Evolutionary conservation across 2,113 vertebrate genomes (phyloP).

Genomic region (Probosciger aterrimus): DNA sequence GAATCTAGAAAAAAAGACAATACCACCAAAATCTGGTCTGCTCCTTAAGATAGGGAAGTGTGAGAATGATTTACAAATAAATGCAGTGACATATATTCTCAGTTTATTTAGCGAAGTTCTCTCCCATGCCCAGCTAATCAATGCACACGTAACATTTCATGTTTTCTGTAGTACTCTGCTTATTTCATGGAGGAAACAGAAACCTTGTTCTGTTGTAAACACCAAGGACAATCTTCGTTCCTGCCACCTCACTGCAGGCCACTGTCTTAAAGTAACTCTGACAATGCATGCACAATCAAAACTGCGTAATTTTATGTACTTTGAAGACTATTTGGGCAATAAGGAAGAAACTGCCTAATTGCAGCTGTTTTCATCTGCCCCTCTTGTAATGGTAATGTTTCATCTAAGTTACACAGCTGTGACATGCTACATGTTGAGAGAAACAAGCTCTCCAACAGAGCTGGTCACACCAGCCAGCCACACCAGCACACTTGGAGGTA

Average conservation of each 20-base stretch:
- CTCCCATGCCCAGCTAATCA: not conserved
- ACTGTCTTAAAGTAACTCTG: not conserved
- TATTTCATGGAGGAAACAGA: not conserved
- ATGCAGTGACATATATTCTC: not conserved
- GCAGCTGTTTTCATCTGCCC: not conserved
- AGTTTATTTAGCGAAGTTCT: not conserved
- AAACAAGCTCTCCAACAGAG: not conserved
- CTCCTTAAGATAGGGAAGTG: not conserved
- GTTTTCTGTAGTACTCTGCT: not conserved
- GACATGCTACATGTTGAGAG: not conserved
- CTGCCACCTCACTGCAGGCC: not conserved
- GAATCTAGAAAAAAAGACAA: slow-evolving; percentile 67
- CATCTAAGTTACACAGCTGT: not conserved
- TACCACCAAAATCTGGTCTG: not conserved
- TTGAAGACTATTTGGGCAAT: not conserved
- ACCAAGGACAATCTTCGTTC: not conserved
- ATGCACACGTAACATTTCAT: not conserved
- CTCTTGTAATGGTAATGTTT: not conserved
- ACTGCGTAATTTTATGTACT: not conserved
- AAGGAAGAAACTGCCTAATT: not conserved
- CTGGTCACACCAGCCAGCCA: not conserved
- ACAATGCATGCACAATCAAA: not conserved
- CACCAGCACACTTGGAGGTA: not conserved
- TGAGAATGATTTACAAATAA: not conserved
- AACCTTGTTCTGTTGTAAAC: not conserved